These are phyloP conservation scores for Gambusia affinis DNA, from an alignment of 2,113 vertebrate species.

Conservation along the genomic window DNA sequence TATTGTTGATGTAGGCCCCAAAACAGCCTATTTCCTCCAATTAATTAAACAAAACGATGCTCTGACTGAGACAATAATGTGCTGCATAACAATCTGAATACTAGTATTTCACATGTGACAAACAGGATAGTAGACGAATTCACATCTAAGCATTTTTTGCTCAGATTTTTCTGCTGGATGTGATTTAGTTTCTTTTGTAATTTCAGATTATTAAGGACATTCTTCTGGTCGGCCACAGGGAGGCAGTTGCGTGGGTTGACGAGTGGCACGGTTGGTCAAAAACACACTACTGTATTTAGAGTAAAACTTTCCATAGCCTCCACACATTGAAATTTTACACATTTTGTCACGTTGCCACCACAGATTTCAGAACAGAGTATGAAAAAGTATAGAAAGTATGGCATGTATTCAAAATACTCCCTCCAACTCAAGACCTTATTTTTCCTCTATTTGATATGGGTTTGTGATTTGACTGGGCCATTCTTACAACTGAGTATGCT, in stretches of 20 bases:
- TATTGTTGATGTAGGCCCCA: background rate
- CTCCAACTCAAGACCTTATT: background rate
- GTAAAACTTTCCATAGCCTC: background rate
- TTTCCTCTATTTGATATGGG: background rate
- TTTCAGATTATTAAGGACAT: constrained; percentile 82
- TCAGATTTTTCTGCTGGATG: background rate
- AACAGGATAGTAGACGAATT: constrained; percentile 13
- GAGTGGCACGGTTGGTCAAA: constrained; percentile 83
- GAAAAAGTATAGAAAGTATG: background rate
- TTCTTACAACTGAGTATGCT: background rate
- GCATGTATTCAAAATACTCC: background rate
- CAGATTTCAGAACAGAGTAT: background rate
- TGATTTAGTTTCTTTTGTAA: constrained; percentile 16
- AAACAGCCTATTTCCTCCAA: background rate
- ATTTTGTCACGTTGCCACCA: background rate
- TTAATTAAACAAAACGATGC: constrained; percentile 5
- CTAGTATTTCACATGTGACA: constrained; percentile 8
- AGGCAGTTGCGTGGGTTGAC: constrained; percentile 84
- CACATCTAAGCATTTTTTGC: background rate
- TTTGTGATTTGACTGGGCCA: background rate
- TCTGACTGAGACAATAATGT: constrained; percentile 4
- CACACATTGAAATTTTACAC: background rate
- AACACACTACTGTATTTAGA: background rate
- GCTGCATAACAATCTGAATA: background rate
- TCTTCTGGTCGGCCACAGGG: constrained; percentile 83